These are phyloP conservation scores for Petrocephalus microphthalmus DNA, from an alignment of 2,113 vertebrate genomes.

Conservation along the genomic window DNA sequence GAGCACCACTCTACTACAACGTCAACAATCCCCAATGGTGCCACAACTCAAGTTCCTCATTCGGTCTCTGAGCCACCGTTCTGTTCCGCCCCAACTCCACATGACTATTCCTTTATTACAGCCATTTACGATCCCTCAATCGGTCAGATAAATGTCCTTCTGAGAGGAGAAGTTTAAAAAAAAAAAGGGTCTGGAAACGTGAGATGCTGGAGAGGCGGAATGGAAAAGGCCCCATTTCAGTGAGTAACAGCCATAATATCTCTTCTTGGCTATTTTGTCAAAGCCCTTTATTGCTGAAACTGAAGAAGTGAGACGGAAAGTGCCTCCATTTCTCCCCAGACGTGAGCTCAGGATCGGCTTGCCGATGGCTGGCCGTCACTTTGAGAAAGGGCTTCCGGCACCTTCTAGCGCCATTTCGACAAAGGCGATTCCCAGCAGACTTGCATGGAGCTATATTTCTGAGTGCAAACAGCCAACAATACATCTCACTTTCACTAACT, in stretches of 20 bases:
- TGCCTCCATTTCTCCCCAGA: neutral
- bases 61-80: neutral
- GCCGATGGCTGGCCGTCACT: neutral
- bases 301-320: neutral
- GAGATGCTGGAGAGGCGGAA: neutral
- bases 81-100: neutral
- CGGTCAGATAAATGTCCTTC: neutral
- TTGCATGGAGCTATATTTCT: neutral
- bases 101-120: neutral
- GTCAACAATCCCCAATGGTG: neutral
- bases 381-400: neutral
- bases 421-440: neutral
- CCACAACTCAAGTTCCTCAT: neutral
- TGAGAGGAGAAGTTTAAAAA: neutral
- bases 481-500: neutral
- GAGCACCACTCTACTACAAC: neutral
- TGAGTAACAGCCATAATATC: slow-evolving; percentile 2
- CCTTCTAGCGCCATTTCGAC: neutral
- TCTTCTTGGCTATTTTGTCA: neutral
- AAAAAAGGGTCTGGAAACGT: neutral
- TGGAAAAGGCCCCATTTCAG: neutral
- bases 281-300: neutral
- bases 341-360: neutral
- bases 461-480: neutral
- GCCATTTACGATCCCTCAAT: neutral